phyloP scores from a whole-genome alignment of 37 sponge, comb jelly and placozoan species.

The Axinella damicornis region DNA sequence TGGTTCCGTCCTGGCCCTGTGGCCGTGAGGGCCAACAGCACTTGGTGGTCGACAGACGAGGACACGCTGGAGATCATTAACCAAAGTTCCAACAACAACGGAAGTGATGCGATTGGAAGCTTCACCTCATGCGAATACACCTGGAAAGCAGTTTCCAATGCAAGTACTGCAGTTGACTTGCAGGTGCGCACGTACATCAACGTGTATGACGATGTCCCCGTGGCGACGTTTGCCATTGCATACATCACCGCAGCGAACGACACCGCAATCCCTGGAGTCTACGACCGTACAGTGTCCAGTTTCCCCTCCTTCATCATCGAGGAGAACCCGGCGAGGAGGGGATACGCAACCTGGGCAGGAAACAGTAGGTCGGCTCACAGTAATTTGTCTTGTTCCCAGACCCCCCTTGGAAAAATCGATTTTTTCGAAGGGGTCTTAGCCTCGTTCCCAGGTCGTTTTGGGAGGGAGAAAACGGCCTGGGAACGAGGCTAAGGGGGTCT shows the following conservation, averaged over 20 bases:
- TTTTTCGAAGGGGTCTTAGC: too few relatives aligned
- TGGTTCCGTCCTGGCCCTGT: slow-evolving; percentile 52
- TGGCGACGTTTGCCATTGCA: slow-evolving; percentile 29
- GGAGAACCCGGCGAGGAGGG: slow-evolving; percentile 31
- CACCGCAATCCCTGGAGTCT: slow-evolving; percentile 10
- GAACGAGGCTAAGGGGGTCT: too few relatives aligned
- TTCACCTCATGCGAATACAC: background rate
- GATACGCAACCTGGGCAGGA: slow-evolving; percentile 66
- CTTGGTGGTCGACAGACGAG: slow-evolving; percentile 25
- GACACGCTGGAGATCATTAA: background rate
- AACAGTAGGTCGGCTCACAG: slow-evolving; percentile 41
- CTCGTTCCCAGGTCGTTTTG: too few relatives aligned
- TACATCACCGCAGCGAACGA: slow-evolving; percentile 24
- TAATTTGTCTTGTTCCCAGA: too few relatives aligned
- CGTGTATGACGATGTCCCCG: slow-evolving; percentile 29
- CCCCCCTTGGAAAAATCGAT: too few relatives aligned
- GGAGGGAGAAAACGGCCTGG: too few relatives aligned
- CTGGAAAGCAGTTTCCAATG: slow-evolving; percentile 16
- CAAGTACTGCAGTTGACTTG: background rate
- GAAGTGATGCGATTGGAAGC: slow-evolving; percentile 5
- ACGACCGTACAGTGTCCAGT: slow-evolving; percentile 23
- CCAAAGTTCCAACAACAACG: background rate
- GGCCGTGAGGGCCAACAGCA: slow-evolving; percentile 13
- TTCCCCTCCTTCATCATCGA: slow-evolving; percentile 65
- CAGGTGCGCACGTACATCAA: slow-evolving; percentile 22